Evolutionary conservation across 2,888 invertebrate species (phyloP).

Genomic region (Atherix ibis): DNA sequence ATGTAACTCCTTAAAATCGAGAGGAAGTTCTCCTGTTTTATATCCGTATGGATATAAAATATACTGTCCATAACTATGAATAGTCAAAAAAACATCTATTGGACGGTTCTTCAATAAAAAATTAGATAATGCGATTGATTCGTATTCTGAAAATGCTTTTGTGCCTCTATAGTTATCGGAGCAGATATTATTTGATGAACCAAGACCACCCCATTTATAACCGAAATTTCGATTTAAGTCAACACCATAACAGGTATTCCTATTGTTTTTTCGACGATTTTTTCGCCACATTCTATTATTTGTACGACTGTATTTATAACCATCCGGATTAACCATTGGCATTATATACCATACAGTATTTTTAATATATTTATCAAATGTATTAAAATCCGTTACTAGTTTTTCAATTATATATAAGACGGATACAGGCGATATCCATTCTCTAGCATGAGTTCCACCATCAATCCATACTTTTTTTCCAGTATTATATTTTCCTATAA

Average conservation of each 20-base stretch:
- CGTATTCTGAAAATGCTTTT: conserved; percentile 72
- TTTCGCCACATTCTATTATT: conserved; percentile 73
- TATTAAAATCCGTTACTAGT: no score
- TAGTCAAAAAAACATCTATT: conserved; percentile 48
- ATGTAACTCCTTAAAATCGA: conserved; percentile 53
- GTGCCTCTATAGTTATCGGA: conserved; percentile 66
- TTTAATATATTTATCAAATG: no score
- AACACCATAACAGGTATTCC: conserved; percentile 49
- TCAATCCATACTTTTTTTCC: no score
- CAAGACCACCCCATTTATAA: conserved; percentile 74
- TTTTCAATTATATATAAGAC: no score
- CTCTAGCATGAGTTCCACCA: no score
- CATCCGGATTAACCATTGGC: conserved; percentile 68
- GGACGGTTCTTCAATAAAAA: conserved; percentile 35
- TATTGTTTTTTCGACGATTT: conserved; percentile 44
- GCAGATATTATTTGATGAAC: conserved; percentile 70
- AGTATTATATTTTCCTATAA: no score
- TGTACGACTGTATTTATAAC: conserved; percentile 74
- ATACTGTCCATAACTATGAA: conserved; percentile 77
- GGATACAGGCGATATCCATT: no score
- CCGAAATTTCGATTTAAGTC: conserved; percentile 82
- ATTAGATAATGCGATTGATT: conserved; percentile 52
- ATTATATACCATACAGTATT: conserved; percentile 41
- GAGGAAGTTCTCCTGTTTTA: conserved; percentile 50
- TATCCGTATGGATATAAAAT: conserved; percentile 80